These are phyloP conservation scores for Pollicipes pollicipes DNA, from an alignment of 1,140 invertebrate genomes.

Conservation along the genomic window DNA sequence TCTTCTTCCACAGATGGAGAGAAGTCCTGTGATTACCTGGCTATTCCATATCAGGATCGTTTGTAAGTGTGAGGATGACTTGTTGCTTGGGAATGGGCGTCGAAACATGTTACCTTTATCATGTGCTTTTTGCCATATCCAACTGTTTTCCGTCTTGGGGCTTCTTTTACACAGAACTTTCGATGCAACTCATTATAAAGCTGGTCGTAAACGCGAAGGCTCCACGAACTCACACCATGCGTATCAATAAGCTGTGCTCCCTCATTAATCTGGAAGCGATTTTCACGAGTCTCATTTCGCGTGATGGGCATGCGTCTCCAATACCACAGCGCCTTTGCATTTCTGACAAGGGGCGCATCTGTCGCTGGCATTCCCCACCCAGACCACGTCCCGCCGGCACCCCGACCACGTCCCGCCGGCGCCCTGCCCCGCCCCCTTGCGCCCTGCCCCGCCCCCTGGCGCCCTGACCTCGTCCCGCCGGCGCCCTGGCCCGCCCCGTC, in stretches of 20 bases:
- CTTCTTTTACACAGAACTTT: background rate
- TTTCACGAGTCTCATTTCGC: too few species aligned
- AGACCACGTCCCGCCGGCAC: too few species aligned
- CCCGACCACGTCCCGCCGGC: too few species aligned
- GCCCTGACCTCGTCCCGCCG: background rate
- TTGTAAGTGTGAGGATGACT: conserved; percentile 33
- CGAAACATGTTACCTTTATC: background rate
- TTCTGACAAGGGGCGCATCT: too few species aligned
- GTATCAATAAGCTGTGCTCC: too few species aligned
- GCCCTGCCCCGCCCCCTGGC: too few species aligned
- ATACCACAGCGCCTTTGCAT: too few species aligned
- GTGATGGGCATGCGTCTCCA: too few species aligned
- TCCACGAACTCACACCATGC: too few species aligned
- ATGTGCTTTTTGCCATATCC: background rate
- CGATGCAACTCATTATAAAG: background rate
- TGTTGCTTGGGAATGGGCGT: background rate
- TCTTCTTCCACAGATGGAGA: conserved; percentile 14
- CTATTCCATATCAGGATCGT: conserved; percentile 86
- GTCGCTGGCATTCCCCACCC: too few species aligned
- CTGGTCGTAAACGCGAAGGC: background rate
- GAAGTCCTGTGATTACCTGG: conserved; percentile 72
- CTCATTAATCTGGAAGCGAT: too few species aligned
- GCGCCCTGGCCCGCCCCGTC: background rate
- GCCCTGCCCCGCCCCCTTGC: too few species aligned
- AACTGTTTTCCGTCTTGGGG: background rate